Base-by-base conservation (phyloP, 2,113 vertebrate species). In the Stercorarius parasiticus region DNA sequence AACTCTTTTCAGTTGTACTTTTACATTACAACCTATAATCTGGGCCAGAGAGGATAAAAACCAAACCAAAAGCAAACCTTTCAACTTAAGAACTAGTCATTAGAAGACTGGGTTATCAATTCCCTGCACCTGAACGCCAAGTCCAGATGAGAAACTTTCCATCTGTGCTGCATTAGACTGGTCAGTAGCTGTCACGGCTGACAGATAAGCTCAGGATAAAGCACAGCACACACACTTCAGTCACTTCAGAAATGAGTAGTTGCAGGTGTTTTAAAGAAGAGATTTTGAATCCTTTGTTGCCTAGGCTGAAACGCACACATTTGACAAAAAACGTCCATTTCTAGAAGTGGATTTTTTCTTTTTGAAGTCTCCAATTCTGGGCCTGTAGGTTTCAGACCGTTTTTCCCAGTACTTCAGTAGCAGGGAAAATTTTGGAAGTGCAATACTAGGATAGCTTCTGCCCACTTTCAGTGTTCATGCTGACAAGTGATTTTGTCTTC, bases 401-500 rank as follows among this genome's bases (percentile, higher is more conserved):
- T 32, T 65, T 38, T 42, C 49, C 23, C 27, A 34, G 61, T 13
- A 58, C 64, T 82, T 82, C 23, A 6, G 45, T 11, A 61, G 89
- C 58, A 58, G 59, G 90, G 64, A 52, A 58, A 42, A 67, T 19
- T 40, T 8, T 20, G 62, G 96, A 93, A 96, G 94, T 95, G 82
- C 67, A 95, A 96, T 26, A 61, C 66, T 30, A 66, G 87, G 59
- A 38, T 10, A 71, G 72, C 58, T 76, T 58, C 16, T 40, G 90
- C 58, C 17, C 72, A 4, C 32, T 55, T 87, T 99, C 98, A 99
- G 94, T 98, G 99, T 93, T 97, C 80, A 52, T 99, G 98, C 45
- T 97, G 96, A 76, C 98, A 99, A 93, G 91, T 97, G 95, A 99
- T 98, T 85, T 98, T 97, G 89, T 74, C 97, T 36, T 98, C 98